Conservation (phyloP, 2,888 invertebrate species). For the Apoderus coryli region DNA sequence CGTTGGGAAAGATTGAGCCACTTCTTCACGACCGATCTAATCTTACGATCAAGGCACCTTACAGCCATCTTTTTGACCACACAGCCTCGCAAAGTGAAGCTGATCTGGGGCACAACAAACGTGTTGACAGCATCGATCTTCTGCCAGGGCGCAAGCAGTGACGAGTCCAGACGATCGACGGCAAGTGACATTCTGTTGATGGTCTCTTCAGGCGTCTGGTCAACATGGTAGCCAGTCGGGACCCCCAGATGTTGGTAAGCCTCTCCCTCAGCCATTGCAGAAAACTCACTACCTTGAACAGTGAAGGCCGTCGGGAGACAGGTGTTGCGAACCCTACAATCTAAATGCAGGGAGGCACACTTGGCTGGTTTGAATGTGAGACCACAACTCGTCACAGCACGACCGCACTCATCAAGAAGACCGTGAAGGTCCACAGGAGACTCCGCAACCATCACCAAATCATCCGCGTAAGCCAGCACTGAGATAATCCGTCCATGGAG, state of each 20-base stretch:
- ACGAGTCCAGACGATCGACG: conserved; percentile 11
- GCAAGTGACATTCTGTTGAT: conserved; percentile 16
- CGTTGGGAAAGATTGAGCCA: conserved; percentile 23
- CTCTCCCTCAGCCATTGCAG: conserved; percentile 16
- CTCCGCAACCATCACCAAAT: conserved; percentile 9
- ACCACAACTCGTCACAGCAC: conserved; percentile 13
- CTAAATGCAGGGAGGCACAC: conserved; percentile 18
- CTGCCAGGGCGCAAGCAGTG: conserved; percentile 17
- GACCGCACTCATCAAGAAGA: conserved; percentile 10
- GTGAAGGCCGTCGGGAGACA: conserved; percentile 12
- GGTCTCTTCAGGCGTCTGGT: conserved; percentile 15
- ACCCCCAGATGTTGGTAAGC: conserved; percentile 23
- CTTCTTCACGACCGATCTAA: conserved; percentile 16
- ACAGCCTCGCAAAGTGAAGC: conserved; percentile 20
- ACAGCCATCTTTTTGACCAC: conserved; percentile 17
- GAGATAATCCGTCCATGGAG: conserved; percentile 13
- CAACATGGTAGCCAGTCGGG: too few relatives aligned
- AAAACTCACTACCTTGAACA: conserved; percentile 15
- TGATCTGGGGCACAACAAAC: too few relatives aligned
- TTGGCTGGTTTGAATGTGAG: conserved; percentile 22
- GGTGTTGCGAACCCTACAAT: conserved; percentile 11
- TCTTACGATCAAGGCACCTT: conserved; percentile 15
- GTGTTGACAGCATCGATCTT: conserved; percentile 18
- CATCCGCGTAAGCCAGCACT: too few relatives aligned
- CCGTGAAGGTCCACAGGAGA: conserved; percentile 12